Evolutionary conservation across 2,113 vertebrate genomes (phyloP), one percentile per base, ranked within the genome.

Genomic region (Dicrurus megarhynchus): DNA sequence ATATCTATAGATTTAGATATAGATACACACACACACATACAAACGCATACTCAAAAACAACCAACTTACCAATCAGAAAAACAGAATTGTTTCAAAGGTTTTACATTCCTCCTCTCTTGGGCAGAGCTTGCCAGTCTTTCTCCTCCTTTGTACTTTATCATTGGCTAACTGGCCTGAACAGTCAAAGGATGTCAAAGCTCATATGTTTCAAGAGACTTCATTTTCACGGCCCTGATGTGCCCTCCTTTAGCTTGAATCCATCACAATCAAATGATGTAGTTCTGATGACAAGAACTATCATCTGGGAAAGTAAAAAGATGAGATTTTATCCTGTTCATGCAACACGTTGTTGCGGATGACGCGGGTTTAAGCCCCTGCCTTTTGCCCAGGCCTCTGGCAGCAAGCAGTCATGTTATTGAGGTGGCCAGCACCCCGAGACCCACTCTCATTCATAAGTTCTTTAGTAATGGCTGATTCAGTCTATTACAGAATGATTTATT

Each of bases 391-490:
- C 22, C n/a, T 59, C n/a, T 24, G 22, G n/a, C n/a, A 35, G 56
- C 14, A 59, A n/a, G n/a, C 56, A 59, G n/a, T 24, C 2, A 2
- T 7, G 4, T 1, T 59, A 59, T 11, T 16, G 14, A n/a, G n/a
- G 14, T 59, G 56, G 10, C 56, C n/a, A 59, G n/a, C 56, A 59
- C 14, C 14, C n/a, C 15, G 5, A 57, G 13, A 57, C 22, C 14
- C 33, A 57, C 33, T 57, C 56, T 57, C 14, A n/a, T 35, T 24
- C 9, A 1, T 1, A 35, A 35, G 6, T 57, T 57, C 33, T 57
- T 35, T 24, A 35, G 1, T 35, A 57, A 57, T 35, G 56, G 22
- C 33, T 57, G 22, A 57, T 57, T 35, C 32, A 22, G 19, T 56
- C 33, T 35, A 15, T 24, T 24, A 57, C 1, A 35, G 33, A 35